Evolutionary conservation across 2,113 vertebrate species (phyloP).

Genomic region (Panthera leo): DNA sequence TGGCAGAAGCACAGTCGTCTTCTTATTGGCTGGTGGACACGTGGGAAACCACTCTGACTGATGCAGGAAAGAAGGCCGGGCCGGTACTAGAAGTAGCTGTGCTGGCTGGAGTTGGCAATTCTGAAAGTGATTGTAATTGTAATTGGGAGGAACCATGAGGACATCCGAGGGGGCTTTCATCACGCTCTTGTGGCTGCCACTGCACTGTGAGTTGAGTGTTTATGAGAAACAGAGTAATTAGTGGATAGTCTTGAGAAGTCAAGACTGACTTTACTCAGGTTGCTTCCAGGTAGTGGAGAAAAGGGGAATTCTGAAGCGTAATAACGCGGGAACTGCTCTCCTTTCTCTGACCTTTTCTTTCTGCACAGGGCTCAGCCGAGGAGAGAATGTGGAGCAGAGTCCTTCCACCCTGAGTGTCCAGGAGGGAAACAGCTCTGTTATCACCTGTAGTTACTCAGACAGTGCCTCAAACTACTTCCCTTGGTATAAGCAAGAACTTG

Average conservation of each 20-base stretch:
- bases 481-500: constrained; percentile 66
- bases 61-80: neutral
- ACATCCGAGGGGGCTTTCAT: neutral
- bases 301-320: neutral
- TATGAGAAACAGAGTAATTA: neutral
- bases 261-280: neutral
- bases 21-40: neutral
- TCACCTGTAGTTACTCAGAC: constrained; percentile 28
- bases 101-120: neutral
- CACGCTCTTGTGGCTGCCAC: neutral
- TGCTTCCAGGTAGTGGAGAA: neutral
- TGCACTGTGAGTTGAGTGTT: constrained; percentile 33
- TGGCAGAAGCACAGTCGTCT: neutral
- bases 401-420: neutral
- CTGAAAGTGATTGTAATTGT: neutral
- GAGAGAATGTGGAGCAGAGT: neutral
- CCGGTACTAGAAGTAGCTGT: neutral
- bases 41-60: neutral
- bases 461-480: fast-evolving
- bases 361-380: neutral
- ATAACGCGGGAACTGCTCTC: neutral
- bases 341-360: neutral
- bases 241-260: neutral
- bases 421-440: neutral
- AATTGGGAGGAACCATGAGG: neutral